These are phyloP conservation scores for Apodemia zela DNA, from an alignment of 2,888 invertebrate species.

Conservation along the genomic window DNA sequence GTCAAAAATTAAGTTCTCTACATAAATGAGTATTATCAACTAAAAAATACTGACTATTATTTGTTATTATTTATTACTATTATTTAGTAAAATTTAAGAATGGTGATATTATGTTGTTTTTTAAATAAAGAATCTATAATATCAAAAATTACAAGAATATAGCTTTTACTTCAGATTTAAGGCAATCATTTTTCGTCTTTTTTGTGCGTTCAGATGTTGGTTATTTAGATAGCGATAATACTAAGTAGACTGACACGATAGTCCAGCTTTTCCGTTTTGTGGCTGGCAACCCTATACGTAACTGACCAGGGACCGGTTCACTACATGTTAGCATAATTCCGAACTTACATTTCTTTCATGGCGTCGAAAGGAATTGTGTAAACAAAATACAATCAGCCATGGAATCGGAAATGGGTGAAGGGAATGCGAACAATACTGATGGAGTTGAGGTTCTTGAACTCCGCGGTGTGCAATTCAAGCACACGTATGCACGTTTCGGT, in stretches of 20 bases:
- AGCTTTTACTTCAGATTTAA: too few relatives aligned
- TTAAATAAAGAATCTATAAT: too few relatives aligned
- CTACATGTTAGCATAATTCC: conserved; percentile 11
- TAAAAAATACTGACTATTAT: too few relatives aligned
- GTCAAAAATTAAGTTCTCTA: too few relatives aligned
- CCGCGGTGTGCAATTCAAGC: conserved; percentile 26
- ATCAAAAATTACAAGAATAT: too few relatives aligned
- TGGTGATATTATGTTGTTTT: too few relatives aligned
- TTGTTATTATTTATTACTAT: too few relatives aligned
- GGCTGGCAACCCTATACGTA: neutral
- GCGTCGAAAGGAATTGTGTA: conserved; percentile 42
- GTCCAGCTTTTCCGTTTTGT: neutral
- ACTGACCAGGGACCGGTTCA: conserved; percentile 11
- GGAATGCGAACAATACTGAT: conserved; percentile 31
- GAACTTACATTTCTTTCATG: conserved; percentile 44
- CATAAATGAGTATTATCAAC: too few relatives aligned
- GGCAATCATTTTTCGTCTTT: too few relatives aligned
- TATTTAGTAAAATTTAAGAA: too few relatives aligned
- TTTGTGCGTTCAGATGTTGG: neutral
- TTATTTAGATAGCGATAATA: neutral
- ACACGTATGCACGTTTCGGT: conserved; percentile 13
- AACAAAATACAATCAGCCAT: conserved; percentile 44
- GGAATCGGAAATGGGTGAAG: conserved; percentile 37
- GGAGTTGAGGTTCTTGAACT: conserved; percentile 36
- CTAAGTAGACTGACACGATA: neutral